A percentile compares a stretch with the other conserved stretches of the same genome.
Conservation (phyloP, 2,113 vertebrate species). For the Edolisoma coerulescens region DNA sequence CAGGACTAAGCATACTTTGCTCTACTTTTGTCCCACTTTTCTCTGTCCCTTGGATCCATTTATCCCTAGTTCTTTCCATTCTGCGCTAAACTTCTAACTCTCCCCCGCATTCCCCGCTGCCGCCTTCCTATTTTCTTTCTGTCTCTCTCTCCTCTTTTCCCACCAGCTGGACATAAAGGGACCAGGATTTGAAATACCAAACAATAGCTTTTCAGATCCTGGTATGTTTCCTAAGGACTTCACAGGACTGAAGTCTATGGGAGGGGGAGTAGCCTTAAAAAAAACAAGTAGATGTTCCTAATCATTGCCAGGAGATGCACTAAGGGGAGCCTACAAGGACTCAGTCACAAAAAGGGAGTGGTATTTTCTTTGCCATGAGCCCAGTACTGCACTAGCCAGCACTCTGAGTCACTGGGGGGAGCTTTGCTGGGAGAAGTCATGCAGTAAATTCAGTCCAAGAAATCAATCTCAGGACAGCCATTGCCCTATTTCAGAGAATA, state of each 20-base stretch:
- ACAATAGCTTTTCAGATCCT: constrained; percentile 63
- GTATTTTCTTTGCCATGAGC: constrained; percentile 41
- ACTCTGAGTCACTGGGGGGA: constrained; percentile 18
- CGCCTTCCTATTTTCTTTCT: constrained; percentile 33
- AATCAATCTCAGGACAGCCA: background rate
- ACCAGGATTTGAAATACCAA: constrained; percentile 58
- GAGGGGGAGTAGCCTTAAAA: constrained; percentile 31
- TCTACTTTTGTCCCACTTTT: background rate
- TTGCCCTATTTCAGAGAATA: background rate
- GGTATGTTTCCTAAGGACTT: constrained; percentile 61
- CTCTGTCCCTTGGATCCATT: background rate
- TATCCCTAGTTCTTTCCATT: background rate
- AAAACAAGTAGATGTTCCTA: constrained; percentile 54
- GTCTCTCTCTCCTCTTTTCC: constrained; percentile 43
- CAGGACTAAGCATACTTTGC: background rate
- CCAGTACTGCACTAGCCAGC: background rate
- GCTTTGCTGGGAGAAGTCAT: background rate
- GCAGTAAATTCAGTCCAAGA: background rate
- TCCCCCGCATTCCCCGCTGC: background rate
- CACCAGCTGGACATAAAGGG: constrained; percentile 62
- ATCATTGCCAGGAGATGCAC: constrained; percentile 67
- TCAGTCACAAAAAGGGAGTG: constrained; percentile 35
- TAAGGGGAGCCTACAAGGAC: constrained; percentile 51
- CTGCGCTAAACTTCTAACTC: background rate
- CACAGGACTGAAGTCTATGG: constrained; percentile 38